Conservation (phyloP, 2,797 vertebrate species). For the Toxotes lorentzi region DNA sequence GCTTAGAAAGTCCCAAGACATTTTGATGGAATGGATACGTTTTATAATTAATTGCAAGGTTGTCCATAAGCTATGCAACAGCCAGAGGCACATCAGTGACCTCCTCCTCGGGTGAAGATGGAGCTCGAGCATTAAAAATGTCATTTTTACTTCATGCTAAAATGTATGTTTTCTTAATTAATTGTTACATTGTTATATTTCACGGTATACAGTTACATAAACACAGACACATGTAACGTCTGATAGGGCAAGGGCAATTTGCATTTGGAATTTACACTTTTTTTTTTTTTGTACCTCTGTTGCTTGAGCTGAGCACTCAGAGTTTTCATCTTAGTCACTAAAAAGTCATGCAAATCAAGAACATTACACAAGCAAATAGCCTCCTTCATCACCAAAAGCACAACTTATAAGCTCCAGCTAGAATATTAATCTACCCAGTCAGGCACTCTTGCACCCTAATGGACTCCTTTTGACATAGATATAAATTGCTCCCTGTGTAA, state of each 20-base stretch:
- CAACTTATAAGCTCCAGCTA: conserved; percentile 26
- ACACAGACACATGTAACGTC: not conserved
- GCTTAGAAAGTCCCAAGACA: conserved; percentile 44
- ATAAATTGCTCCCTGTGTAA: conserved; percentile 22
- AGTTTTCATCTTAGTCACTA: conserved; percentile 27
- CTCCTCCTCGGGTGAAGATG: not conserved
- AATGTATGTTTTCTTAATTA: not conserved
- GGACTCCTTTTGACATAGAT: conserved; percentile 22
- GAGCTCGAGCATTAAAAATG: conserved; percentile 1
- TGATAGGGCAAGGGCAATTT: not conserved
- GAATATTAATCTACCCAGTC: conserved; percentile 36
- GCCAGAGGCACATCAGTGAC: conserved; percentile 34
- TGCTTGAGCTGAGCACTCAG: not conserved
- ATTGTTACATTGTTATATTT: not conserved
- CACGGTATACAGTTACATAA: not conserved
- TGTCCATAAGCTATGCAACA: conserved; percentile 18
- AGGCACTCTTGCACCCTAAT: conserved; percentile 15
- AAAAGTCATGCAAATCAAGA: conserved; percentile 39
- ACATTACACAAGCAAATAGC: conserved; percentile 33
- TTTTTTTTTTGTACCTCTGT: conserved; percentile 7
- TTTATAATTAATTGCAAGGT: conserved; percentile 48
- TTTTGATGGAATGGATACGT: conserved; percentile 39
- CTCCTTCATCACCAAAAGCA: conserved; percentile 43
- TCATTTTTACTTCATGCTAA: no score
- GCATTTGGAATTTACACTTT: not conserved